These are phyloP conservation scores for Phodopus roborovskii DNA, from an alignment of 2,113 vertebrate species.

Conservation along the genomic window DNA sequence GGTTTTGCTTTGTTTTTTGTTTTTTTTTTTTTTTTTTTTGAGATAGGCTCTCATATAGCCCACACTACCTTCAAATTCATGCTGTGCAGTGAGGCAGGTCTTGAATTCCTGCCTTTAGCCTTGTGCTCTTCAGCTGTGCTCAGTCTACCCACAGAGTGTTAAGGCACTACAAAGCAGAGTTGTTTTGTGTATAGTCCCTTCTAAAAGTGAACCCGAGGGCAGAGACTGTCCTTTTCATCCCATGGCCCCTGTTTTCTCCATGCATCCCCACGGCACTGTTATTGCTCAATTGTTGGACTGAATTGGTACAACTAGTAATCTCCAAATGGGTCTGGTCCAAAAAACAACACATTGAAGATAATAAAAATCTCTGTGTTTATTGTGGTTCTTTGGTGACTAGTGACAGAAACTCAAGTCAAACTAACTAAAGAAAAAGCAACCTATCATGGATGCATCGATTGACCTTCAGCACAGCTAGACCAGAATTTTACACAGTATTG, in stretches of 20 bases:
- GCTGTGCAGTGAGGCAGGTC: neutral
- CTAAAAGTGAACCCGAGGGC: neutral
- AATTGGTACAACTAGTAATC: neutral
- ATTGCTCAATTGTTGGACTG: neutral
- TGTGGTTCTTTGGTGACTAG: neutral
- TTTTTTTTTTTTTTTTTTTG: no score
- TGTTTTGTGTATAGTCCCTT: neutral
- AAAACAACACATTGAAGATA: neutral
- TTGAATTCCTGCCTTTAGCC: neutral
- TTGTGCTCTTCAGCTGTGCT: neutral
- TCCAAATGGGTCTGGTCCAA: neutral
- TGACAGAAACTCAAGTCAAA: constrained; percentile 2
- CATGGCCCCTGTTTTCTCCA: neutral
- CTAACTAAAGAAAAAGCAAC: neutral
- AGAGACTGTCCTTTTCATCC: neutral
- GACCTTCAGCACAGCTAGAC: neutral
- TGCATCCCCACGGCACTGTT: neutral
- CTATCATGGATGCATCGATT: neutral
- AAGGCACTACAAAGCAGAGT: neutral
- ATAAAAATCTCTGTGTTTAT: neutral
- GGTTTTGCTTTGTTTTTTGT: neutral
- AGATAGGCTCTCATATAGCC: neutral
- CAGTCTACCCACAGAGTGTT: neutral
- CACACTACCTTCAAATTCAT: neutral
- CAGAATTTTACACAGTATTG: neutral